Percentiles rank a stretch among this genome's conserved stretches.
Evolutionary conservation across 2,797 vertebrate species (phyloP).

Genomic region (Phalanger gymnotis): DNA sequence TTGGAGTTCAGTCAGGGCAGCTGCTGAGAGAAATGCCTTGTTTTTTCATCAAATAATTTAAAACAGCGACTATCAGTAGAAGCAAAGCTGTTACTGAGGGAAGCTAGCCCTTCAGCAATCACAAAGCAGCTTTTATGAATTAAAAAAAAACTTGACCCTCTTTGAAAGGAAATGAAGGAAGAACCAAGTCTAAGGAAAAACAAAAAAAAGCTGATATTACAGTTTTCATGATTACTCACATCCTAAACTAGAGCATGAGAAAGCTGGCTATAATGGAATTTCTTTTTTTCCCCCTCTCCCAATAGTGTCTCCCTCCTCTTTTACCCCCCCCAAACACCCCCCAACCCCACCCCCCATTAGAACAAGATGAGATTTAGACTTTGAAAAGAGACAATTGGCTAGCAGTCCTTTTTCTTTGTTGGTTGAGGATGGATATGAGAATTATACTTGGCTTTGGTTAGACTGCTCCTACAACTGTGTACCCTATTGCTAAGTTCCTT

Average conservation of each 20-base stretch:
- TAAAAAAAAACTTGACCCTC: slow-evolving; percentile 75
- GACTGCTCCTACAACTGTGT: background rate
- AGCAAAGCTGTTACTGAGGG: slow-evolving; percentile 55
- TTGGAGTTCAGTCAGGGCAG: slow-evolving; percentile 4
- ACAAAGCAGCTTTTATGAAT: slow-evolving; percentile 74
- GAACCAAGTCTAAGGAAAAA: slow-evolving; percentile 79
- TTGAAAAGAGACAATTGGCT: background rate
- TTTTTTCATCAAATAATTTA: slow-evolving; percentile 41
- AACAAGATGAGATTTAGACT: slow-evolving; percentile 34
- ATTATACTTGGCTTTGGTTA: background rate
- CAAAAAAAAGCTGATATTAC: slow-evolving; percentile 76
- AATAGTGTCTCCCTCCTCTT: background rate
- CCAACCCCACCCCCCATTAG: slow-evolving; percentile 6
- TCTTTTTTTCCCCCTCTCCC: slow-evolving; percentile 33
- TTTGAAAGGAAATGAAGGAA: slow-evolving; percentile 81
- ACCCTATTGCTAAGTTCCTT: background rate
- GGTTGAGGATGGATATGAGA: background rate
- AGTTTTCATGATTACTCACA: slow-evolving; percentile 83
- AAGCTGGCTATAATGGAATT: slow-evolving; percentile 78
- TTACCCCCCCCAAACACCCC: background rate
- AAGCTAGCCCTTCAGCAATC: slow-evolving; percentile 48
- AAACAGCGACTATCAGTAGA: slow-evolving; percentile 15
- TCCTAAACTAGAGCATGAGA: slow-evolving; percentile 79
- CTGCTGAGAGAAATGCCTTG: slow-evolving; percentile 25
- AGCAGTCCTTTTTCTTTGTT: background rate